A percentile compares a stretch with the other conserved stretches of the same genome.
Conservation (phyloP, 1,140 invertebrate genomes). For the Magallana gigas region DNA sequence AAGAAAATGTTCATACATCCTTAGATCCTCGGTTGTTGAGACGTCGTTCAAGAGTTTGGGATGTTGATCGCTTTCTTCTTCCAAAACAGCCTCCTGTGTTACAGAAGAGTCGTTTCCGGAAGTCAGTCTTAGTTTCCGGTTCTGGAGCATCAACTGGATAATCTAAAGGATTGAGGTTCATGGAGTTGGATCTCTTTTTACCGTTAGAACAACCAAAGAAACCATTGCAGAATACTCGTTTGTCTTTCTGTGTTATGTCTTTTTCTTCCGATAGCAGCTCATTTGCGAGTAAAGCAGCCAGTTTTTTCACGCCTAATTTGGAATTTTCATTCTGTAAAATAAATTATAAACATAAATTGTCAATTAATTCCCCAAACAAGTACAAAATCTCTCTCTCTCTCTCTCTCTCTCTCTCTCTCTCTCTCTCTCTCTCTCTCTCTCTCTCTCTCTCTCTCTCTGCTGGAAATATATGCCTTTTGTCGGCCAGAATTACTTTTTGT, state of each 20-base stretch:
- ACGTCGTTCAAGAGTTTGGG: too few species aligned
- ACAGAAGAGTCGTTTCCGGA: constrained; percentile 8
- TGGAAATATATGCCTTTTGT: too few species aligned
- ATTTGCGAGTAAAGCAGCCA: background rate
- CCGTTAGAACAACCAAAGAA: background rate
- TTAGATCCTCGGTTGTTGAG: too few species aligned
- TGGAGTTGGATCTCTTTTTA: background rate
- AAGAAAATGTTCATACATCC: too few species aligned
- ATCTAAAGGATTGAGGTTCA: background rate
- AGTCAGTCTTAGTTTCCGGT: background rate
- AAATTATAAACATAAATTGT: background rate
- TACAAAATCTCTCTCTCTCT: too few species aligned
- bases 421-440: too few species aligned
- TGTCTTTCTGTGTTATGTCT: background rate
- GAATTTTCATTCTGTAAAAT: background rate
- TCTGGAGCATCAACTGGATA: background rate
- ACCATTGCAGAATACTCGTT: background rate
- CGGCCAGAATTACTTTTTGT: too few species aligned
- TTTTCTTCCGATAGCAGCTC: background rate
- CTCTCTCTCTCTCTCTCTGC: too few species aligned
- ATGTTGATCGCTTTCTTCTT: background rate
- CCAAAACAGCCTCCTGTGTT: background rate
- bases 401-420: too few species aligned
- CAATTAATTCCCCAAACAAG: too few species aligned
- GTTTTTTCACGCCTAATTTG: background rate